Conservation (phyloP, 2,797 vertebrate genomes). For the Chiloscyllium punctatum region DNA sequence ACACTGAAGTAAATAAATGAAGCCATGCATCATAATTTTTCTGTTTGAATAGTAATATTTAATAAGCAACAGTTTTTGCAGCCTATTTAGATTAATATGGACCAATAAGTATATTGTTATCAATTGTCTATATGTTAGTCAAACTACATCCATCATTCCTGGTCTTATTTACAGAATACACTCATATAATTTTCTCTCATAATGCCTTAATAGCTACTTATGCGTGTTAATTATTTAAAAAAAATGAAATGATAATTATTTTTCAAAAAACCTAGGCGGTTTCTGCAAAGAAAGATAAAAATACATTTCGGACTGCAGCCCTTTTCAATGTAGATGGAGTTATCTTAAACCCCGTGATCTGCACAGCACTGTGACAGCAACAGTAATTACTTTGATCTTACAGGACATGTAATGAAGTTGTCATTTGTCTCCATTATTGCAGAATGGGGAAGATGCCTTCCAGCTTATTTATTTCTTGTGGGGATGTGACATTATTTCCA, state of each 20-base stretch:
- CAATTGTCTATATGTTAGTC: background rate
- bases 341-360: background rate
- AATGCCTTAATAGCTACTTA: background rate
- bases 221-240: background rate
- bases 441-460: background rate
- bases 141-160: background rate
- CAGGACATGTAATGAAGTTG: constrained; percentile 13
- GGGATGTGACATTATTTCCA: no score
- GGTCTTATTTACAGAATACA: background rate
- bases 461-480: background rate
- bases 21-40: background rate
- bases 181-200: background rate
- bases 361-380: background rate
- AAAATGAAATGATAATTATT: background rate
- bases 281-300: constrained; percentile 11
- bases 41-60: background rate
- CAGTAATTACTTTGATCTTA: constrained; percentile 20
- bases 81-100: background rate
- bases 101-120: no score
- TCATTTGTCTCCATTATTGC: constrained; percentile 32
- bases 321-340: constrained; percentile 23
- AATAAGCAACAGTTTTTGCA: background rate
- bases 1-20: background rate
- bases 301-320: background rate
- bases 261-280: background rate